Conservation (phyloP, 2,113 vertebrate species). For the Calypte anna region DNA sequence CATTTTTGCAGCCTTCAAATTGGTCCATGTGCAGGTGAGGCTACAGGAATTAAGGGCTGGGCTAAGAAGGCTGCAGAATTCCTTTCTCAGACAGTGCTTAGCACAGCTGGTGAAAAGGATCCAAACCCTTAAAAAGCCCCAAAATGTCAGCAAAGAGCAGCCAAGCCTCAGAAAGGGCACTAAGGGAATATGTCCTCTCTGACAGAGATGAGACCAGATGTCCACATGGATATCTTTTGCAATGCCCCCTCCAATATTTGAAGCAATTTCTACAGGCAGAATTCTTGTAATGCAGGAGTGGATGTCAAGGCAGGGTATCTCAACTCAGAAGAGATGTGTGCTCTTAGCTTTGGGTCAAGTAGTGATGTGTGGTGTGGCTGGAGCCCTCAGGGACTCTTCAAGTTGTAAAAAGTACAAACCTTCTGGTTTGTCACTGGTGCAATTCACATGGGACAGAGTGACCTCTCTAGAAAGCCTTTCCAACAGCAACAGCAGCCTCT, state of each 20-base stretch:
- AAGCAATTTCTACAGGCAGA: conserved; percentile 11
- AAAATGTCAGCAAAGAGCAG: background rate
- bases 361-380: background rate
- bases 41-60: background rate
- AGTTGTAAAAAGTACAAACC: conserved; percentile 47
- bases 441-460: conserved; percentile 52
- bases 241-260: conserved; percentile 10
- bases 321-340: background rate
- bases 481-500: conserved; percentile 35
- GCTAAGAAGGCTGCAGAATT: background rate
- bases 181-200: background rate
- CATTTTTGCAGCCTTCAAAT: background rate
- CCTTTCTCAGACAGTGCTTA: background rate
- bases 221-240: background rate
- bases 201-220: background rate
- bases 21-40: background rate
- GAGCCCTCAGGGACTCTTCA: conserved; percentile 29
- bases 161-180: background rate
- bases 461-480: conserved; percentile 62
- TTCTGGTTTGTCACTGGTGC: conserved; percentile 37
- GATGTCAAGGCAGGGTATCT: conserved; percentile 43
- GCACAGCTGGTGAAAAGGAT: background rate
- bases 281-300: background rate
- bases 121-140: background rate
- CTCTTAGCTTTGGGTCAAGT: conserved; percentile 50